Evolutionary conservation across 2,888 invertebrate genomes (phyloP), one percentile per base, ranked within the genome.

Genomic region (Apotomis capreana): DNA sequence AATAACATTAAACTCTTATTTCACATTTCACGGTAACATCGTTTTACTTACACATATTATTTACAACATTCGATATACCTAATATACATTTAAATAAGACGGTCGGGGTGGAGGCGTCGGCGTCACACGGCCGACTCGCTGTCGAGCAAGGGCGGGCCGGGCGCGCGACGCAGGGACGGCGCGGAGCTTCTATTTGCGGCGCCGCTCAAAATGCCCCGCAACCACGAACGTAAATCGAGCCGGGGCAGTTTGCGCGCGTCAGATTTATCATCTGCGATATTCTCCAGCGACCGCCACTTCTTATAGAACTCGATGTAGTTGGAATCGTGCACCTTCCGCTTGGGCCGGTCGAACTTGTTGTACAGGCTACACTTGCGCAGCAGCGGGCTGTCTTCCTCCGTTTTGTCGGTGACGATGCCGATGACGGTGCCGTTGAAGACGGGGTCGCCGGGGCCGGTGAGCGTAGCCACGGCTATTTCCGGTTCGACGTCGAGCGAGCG

Each of bases 221-320:
- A 89, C 96, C 97, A 97, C 76, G 94, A 94, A 78, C 95, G 95
- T 75, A 97, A 94, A 40, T 96, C 95, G 80, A 95, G 94, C 73
- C 95, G 94, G 68, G 95, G 94, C 83, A 95, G 94, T 84, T 96
- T 96, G 78, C 94, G 92, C 75, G 83, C 78, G 54, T 83, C 83
- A 74, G 78, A 77, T 80, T 90, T 89, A 62, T 78, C 84, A 74
- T 88, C 91, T 52, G 87, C 87, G 61, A 97, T 94, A 76, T 95
- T 95, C 88, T 97, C 97, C 67, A 97, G 91, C 61, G 97, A 97
- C 79, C 95, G 95, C 96, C 97, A 97, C 82, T 96, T 95, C 88
- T 96, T 96, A 78, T 94, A 94, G 78, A 93, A 90, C 83, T 94
- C 89, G 63, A 93, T 91, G 81, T 92, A 92, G 77, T 88, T 88